These are phyloP conservation scores for Nemapogon koenigi DNA, from an alignment of 2,888 invertebrate genomes.

Conservation along the genomic window DNA sequence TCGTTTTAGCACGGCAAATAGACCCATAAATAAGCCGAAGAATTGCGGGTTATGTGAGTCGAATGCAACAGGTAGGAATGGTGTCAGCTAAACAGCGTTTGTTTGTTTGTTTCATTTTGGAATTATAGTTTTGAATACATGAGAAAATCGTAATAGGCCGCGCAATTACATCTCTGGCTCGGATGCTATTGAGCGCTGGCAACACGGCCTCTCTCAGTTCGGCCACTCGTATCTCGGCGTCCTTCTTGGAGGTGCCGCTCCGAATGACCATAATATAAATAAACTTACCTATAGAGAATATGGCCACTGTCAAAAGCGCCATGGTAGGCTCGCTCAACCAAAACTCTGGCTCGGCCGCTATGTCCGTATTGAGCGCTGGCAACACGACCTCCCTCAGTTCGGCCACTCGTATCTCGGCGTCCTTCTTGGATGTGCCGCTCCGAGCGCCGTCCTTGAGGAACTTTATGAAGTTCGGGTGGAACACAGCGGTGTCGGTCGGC, in stretches of 20 bases:
- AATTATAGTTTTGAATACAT: too few species aligned
- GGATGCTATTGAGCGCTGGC: slow-evolving; percentile 62
- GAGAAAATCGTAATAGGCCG: too few species aligned
- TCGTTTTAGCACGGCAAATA: too few species aligned
- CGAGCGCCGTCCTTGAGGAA: slow-evolving; percentile 77
- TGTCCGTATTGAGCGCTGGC: slow-evolving; percentile 60
- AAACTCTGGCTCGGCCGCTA: slow-evolving; percentile 64
- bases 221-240: slow-evolving; percentile 66
- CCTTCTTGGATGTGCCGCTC: slow-evolving; percentile 77
- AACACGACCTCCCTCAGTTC: slow-evolving; percentile 75
- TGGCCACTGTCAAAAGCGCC: slow-evolving; percentile 72
- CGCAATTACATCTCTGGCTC: too few species aligned
- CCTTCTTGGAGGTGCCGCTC: slow-evolving; percentile 79
- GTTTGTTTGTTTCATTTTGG: too few species aligned
- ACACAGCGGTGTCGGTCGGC: slow-evolving; percentile 79
- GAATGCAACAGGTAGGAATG: too few species aligned
- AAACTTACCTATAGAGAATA: slow-evolving; percentile 68
- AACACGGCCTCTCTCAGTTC: slow-evolving; percentile 75
- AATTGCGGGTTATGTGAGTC: too few species aligned
- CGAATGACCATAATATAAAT: slow-evolving; percentile 10
- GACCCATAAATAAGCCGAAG: too few species aligned
- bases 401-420: slow-evolving; percentile 66
- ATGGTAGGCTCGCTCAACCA: slow-evolving; percentile 75
- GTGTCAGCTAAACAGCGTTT: too few species aligned
- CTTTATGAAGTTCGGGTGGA: slow-evolving; percentile 81